Conservation (phyloP, 2,113 vertebrate genomes). For the Elachura formosa region DNA sequence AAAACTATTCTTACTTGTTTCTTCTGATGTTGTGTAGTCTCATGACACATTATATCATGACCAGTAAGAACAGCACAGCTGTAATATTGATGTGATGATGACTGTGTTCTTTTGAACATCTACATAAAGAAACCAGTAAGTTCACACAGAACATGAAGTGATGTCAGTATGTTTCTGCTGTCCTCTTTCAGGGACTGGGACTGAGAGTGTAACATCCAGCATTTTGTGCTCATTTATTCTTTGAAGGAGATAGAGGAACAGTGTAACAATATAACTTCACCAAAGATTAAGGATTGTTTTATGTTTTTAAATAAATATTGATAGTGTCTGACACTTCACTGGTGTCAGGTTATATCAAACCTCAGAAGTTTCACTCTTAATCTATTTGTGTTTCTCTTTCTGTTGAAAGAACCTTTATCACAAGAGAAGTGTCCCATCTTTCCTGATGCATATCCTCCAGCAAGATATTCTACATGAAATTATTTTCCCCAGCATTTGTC, state of each 20-base stretch:
- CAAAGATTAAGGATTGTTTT: not conserved
- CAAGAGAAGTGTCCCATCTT: not conserved
- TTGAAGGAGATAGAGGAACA: not conserved
- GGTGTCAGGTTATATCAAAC: not conserved
- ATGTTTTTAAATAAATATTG: not conserved
- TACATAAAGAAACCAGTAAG: not conserved
- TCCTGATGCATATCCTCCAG: not conserved
- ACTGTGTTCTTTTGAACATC: not conserved
- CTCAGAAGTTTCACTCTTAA: not conserved
- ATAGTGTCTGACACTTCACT: not conserved
- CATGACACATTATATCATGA: not conserved
- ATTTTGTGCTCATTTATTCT: not conserved
- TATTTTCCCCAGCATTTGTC: not conserved
- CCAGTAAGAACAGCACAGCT: fast-evolving
- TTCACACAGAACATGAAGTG: not conserved
- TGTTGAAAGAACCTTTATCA: not conserved
- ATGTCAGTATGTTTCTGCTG: not conserved
- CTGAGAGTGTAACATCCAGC: not conserved
- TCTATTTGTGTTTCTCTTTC: not conserved
- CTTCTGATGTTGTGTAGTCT: not conserved
- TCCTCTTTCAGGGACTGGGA: not conserved
- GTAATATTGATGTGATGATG: fast-evolving
- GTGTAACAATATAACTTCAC: not conserved
- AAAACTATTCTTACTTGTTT: not conserved
- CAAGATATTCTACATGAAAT: not conserved